Conservation (phyloP, 2,888 invertebrate genomes). For the Lottia gigantea region DNA sequence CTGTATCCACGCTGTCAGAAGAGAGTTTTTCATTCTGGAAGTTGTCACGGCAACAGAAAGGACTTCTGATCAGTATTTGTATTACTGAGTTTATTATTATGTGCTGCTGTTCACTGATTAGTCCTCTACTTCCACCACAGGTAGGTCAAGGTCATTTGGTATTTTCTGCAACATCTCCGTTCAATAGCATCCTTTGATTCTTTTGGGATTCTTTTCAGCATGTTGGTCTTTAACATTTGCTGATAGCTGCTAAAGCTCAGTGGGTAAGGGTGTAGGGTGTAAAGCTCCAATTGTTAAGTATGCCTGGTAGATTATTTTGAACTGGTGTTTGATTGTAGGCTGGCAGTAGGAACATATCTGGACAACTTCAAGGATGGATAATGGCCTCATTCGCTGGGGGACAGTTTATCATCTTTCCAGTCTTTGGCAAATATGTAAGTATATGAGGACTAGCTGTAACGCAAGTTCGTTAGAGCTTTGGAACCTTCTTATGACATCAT, state of each 20-base stretch:
- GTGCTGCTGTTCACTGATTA: slow-evolving; percentile 17
- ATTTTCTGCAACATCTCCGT: too few species aligned
- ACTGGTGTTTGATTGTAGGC: slow-evolving; percentile 10
- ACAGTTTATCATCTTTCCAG: slow-evolving; percentile 18
- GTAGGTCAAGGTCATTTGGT: neutral
- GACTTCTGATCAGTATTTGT: slow-evolving; percentile 18
- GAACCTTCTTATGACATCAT: too few species aligned
- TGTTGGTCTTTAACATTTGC: too few species aligned
- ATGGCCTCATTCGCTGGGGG: slow-evolving; percentile 19
- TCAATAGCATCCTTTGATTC: too few species aligned
- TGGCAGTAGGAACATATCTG: neutral
- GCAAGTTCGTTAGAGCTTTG: too few species aligned
- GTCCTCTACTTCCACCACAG: slow-evolving; percentile 20
- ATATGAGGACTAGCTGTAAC: too few species aligned
- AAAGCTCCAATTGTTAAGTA: too few species aligned
- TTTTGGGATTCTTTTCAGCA: too few species aligned
- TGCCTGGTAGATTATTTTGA: too few species aligned
- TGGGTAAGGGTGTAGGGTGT: too few species aligned
- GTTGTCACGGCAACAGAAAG: slow-evolving; percentile 17
- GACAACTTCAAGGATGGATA: slow-evolving; percentile 15
- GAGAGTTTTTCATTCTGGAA: neutral
- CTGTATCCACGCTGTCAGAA: neutral
- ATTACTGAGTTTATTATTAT: slow-evolving; percentile 15
- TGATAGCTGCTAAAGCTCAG: too few species aligned
- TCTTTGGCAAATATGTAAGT: slow-evolving; percentile 22